These are phyloP conservation scores for Paguma larvata DNA, from an alignment of 2,797 vertebrate genomes.

Conservation along the genomic window DNA sequence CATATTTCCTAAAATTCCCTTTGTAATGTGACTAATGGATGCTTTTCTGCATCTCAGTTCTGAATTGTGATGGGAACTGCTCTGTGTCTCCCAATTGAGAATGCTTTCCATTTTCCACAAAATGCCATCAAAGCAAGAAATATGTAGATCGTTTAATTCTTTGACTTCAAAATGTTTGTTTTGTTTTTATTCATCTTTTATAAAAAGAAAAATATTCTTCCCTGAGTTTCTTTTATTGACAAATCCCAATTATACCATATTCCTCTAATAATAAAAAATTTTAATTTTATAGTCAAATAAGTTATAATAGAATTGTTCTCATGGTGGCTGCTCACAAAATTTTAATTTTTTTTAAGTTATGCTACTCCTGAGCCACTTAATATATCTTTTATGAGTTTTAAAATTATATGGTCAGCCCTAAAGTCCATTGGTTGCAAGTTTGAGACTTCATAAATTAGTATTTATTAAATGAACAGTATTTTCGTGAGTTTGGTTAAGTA, in stretches of 20 bases:
- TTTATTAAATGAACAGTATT: conserved; percentile 46
- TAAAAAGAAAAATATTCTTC: conserved; percentile 29
- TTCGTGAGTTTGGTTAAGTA: not conserved
- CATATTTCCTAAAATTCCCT: not conserved
- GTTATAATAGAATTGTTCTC: conserved; percentile 6
- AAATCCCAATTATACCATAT: conserved; percentile 22
- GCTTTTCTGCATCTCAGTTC: conserved; percentile 34
- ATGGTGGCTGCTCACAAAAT: conserved; percentile 72
- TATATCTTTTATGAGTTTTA: conserved; percentile 35
- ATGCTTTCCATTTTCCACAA: conserved; percentile 61
- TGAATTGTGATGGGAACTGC: conserved; percentile 54
- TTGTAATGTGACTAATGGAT: not conserved
- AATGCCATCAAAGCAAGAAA: conserved; percentile 53
- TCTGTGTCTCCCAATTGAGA: conserved; percentile 27
- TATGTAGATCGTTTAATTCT: conserved; percentile 19
- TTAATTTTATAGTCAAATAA: conserved; percentile 58
- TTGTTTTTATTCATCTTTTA: conserved; percentile 40
- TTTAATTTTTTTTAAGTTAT: conserved; percentile 57
- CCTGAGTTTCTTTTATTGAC: conserved; percentile 27
- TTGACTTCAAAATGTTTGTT: conserved; percentile 51
- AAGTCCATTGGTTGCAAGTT: conserved; percentile 48
- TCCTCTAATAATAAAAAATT: conserved; percentile 49
- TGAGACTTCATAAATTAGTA: not conserved
- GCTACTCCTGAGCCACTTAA: conserved; percentile 74
- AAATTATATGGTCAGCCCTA: not conserved